Evolutionary conservation across 2,113 vertebrate species (phyloP).

Genomic region (Hypocryptadius cinnamomeus): DNA sequence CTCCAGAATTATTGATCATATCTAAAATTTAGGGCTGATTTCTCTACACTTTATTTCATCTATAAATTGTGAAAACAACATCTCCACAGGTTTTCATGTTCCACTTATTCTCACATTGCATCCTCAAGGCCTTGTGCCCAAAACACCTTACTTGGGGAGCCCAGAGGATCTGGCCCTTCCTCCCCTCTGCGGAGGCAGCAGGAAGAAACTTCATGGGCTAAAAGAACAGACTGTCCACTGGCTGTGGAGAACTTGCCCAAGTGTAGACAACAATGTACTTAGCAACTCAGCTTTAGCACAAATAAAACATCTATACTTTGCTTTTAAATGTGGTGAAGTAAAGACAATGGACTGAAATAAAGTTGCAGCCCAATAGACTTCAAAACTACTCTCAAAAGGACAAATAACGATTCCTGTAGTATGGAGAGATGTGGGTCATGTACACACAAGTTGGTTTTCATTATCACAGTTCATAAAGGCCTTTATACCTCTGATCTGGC

Average conservation of each 20-base stretch:
- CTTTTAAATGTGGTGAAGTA: neutral
- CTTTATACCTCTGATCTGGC: neutral
- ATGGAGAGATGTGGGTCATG: neutral
- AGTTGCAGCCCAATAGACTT: neutral
- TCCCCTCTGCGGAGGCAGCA: neutral
- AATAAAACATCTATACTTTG: neutral
- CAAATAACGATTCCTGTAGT: neutral
- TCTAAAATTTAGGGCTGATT: neutral
- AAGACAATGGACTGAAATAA: neutral
- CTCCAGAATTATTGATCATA: neutral
- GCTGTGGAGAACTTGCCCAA: neutral
- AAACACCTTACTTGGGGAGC: neutral
- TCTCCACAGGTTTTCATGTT: rapidly evolving
- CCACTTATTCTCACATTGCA: neutral
- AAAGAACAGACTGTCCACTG: neutral
- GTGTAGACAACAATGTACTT: neutral
- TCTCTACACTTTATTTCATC: neutral
- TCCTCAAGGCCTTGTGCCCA: neutral
- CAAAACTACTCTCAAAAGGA: neutral
- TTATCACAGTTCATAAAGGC: slow-evolving; percentile 42
- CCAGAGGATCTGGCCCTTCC: neutral
- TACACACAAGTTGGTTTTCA: slow-evolving; percentile 29
- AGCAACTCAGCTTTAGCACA: neutral
- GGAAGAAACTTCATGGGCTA: neutral
- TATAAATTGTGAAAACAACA: neutral